phyloP scores from a whole-genome alignment of 1,140 invertebrate genomes.

The Whitmania pigra region DNA sequence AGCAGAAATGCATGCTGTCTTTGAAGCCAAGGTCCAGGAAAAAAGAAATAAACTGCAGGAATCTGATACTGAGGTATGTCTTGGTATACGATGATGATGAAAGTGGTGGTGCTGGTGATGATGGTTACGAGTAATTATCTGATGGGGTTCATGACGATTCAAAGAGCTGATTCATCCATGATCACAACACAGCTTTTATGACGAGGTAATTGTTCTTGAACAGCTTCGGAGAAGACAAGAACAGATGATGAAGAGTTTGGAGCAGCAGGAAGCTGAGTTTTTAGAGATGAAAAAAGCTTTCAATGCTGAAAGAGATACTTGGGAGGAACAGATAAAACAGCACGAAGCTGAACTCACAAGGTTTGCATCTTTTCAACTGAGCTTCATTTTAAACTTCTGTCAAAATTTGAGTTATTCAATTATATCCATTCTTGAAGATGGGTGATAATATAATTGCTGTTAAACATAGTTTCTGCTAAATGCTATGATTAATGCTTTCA shows the following conservation, averaged over 20 bases:
- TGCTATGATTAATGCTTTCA: too few relatives aligned
- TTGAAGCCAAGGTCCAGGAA: conserved; percentile 71
- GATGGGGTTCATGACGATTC: background rate
- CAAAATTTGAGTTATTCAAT: too few relatives aligned
- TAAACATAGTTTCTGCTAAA: too few relatives aligned
- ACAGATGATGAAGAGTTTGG: conserved; percentile 11
- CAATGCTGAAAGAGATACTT: conserved; percentile 4
- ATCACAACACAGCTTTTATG: background rate
- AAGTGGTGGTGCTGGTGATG: background rate
- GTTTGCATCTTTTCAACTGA: background rate
- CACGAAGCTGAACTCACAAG: background rate
- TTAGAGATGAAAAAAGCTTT: conserved; percentile 9
- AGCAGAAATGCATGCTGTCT: conserved; percentile 82
- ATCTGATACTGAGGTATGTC: conserved; percentile 64
- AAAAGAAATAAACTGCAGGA: conserved; percentile 82
- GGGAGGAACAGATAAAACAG: conserved; percentile 12
- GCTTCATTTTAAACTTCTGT: too few relatives aligned
- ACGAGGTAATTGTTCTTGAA: background rate
- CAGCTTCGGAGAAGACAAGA: background rate
- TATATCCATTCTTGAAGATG: too few relatives aligned
- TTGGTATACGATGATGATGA: background rate
- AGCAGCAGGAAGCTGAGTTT: conserved; percentile 6
- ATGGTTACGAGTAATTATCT: background rate
- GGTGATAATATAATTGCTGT: too few relatives aligned
- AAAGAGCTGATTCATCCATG: background rate